Conservation (phyloP, 2,888 invertebrate genomes). For the Lissonota sp. region DNA sequence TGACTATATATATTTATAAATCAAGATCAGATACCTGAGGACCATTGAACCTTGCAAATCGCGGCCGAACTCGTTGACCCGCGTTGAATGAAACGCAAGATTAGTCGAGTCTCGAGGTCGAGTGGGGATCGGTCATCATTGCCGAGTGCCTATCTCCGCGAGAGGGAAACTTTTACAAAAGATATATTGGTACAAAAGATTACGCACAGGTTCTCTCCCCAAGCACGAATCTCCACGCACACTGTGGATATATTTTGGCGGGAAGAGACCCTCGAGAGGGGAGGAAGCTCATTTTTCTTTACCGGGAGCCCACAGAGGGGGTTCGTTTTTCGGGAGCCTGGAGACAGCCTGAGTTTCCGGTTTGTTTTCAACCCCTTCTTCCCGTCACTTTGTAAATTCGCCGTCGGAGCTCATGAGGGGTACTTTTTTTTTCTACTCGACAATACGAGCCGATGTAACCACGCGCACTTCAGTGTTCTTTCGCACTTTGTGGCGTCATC, state of each 20-base stretch:
- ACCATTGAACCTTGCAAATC: slow-evolving; percentile 67
- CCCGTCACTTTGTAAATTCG: slow-evolving; percentile 59
- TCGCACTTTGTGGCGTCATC: slow-evolving; percentile 39
- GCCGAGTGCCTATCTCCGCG: slow-evolving; percentile 67
- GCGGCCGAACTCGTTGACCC: slow-evolving; percentile 59
- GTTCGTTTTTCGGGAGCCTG: slow-evolving; percentile 46
- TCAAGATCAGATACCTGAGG: slow-evolving; percentile 31
- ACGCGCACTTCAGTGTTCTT: slow-evolving; percentile 54
- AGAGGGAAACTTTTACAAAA: slow-evolving; percentile 64
- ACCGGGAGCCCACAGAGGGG: slow-evolving; percentile 58
- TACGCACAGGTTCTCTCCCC: slow-evolving; percentile 71
- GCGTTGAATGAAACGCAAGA: slow-evolving; percentile 77
- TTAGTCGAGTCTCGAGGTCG: slow-evolving; percentile 75
- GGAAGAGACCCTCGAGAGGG: too few species aligned
- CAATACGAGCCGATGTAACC: slow-evolving; percentile 29
- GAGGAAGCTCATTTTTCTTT: too few species aligned
- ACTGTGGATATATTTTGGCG: too few species aligned
- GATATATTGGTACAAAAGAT: slow-evolving; percentile 60
- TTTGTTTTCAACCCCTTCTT: slow-evolving; percentile 75
- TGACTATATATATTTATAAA: too few species aligned
- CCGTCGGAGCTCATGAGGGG: slow-evolving; percentile 40
- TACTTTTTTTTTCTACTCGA: neutral
- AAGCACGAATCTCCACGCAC: too few species aligned
- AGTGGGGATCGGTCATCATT: slow-evolving; percentile 79
- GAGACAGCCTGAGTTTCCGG: slow-evolving; percentile 61